phyloP scores from a whole-genome alignment of 2,113 vertebrate species.

The Mixornis gularis region DNA sequence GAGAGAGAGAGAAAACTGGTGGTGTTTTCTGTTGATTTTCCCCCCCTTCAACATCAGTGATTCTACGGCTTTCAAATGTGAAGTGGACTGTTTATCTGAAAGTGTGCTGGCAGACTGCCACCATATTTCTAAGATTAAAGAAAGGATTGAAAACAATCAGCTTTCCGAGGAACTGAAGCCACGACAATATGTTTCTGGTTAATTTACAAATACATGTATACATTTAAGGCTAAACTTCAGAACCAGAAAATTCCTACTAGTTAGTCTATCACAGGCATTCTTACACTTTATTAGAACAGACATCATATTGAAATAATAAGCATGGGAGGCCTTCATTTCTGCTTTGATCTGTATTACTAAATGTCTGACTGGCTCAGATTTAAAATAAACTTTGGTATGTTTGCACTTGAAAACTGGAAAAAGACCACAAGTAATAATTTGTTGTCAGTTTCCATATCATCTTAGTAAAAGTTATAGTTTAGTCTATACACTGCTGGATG shows the following conservation, averaged over 20 bases:
- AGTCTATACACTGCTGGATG: slow-evolving; percentile 70
- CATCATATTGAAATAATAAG: slow-evolving; percentile 82
- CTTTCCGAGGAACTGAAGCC: slow-evolving; percentile 66
- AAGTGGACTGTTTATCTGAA: slow-evolving; percentile 74
- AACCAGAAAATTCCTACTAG: slow-evolving; percentile 70
- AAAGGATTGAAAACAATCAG: slow-evolving; percentile 72
- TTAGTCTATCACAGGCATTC: slow-evolving; percentile 66
- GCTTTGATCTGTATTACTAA: slow-evolving; percentile 76
- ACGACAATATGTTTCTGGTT: slow-evolving; percentile 75
- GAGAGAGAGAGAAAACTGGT: not conserved
- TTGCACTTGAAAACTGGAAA: slow-evolving; percentile 76
- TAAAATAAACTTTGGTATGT: slow-evolving; percentile 75
- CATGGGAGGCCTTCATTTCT: slow-evolving; percentile 69
- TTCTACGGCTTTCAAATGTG: slow-evolving; percentile 55
- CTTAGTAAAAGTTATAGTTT: slow-evolving; percentile 76
- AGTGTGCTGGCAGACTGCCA: slow-evolving; percentile 72
- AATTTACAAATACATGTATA: slow-evolving; percentile 80
- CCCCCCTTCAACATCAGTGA: slow-evolving; percentile 48
- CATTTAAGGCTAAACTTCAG: slow-evolving; percentile 73
- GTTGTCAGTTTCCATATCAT: slow-evolving; percentile 70
- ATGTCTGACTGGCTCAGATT: slow-evolving; percentile 71
- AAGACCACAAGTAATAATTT: slow-evolving; percentile 75
- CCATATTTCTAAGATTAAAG: slow-evolving; percentile 77
- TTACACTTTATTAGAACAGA: slow-evolving; percentile 77
- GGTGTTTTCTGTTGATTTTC: not conserved